These are phyloP conservation scores for Plectropomus leopardus DNA, from an alignment of 2,113 vertebrate species.

Conservation along the genomic window DNA sequence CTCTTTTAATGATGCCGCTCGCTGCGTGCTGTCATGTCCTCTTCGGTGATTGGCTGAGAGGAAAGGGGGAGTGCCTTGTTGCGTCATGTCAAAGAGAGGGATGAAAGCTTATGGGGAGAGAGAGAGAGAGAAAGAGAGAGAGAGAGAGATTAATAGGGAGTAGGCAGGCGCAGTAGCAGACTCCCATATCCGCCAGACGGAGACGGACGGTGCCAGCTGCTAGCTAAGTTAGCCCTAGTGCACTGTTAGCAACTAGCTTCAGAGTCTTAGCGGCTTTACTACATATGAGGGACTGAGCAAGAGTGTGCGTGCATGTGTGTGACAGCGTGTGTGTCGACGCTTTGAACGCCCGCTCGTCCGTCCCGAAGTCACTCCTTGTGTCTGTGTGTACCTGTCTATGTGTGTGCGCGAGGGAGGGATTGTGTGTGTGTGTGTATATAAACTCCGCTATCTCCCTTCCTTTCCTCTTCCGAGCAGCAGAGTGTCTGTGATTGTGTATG, in stretches of 20 bases:
- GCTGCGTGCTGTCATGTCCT: not conserved
- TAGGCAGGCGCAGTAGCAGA: conserved; percentile 70
- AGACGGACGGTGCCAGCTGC: conserved; percentile 69
- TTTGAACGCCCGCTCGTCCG: conserved; percentile 36
- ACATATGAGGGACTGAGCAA: conserved; percentile 30
- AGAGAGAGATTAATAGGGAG: conserved; percentile 58
- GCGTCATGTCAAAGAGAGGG: conserved; percentile 53
- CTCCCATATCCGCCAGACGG: conserved; percentile 53
- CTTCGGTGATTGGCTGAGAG: conserved; percentile 66
- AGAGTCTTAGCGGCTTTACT: conserved; percentile 38
- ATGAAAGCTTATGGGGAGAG: conserved; percentile 37
- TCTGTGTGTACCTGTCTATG: conserved; percentile 2
- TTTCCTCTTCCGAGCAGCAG: conserved; percentile 37
- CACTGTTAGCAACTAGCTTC: conserved; percentile 74
- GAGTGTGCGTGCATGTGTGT: conserved; percentile 5
- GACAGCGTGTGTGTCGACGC: conserved; percentile 44
- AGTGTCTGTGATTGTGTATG: conserved; percentile 25
- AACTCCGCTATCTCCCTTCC: conserved; percentile 14
- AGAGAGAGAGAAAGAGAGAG: conserved; percentile 26
- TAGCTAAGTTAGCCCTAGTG: conserved; percentile 74
- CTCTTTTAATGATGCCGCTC: conserved; percentile 71
- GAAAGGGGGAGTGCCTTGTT: conserved; percentile 2
- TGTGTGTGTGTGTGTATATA: conserved; percentile 14
- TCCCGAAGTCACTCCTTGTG: conserved; percentile 55
- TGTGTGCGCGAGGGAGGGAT: not conserved